Evolutionary conservation across 2,113 vertebrate genomes (phyloP).

Genomic region (Mustela nigripes): DNA sequence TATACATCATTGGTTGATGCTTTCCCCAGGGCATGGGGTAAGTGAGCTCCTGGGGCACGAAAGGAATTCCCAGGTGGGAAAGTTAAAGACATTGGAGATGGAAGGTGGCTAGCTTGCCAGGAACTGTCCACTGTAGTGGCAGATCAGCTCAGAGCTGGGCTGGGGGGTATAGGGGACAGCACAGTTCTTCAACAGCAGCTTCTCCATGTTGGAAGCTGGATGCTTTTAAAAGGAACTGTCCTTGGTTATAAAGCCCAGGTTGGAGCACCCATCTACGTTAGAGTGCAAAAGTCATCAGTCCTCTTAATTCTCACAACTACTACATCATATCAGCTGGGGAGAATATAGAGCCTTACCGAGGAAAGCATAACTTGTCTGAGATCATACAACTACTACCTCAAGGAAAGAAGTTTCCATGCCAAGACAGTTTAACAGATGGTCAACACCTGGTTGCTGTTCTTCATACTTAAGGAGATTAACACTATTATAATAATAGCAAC

Average conservation of each 20-base stretch:
- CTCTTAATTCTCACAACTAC: neutral
- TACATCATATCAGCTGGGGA: neutral
- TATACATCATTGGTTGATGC: neutral
- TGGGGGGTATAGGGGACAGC: too few relatives aligned
- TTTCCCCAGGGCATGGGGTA: neutral
- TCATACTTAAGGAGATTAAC: neutral
- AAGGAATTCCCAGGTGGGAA: neutral
- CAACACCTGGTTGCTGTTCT: neutral
- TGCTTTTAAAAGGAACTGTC: neutral
- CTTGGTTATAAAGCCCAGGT: neutral
- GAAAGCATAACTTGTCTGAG: neutral
- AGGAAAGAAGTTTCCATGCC: neutral
- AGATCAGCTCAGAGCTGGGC: neutral
- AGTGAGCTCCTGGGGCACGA: neutral
- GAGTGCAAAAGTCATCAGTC: neutral
- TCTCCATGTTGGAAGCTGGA: neutral
- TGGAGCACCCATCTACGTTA: neutral
- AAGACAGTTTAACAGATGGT: neutral
- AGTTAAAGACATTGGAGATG: neutral
- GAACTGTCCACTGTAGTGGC: neutral
- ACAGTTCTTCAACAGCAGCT: neutral
- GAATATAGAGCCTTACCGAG: neutral
- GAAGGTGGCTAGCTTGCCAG: neutral
- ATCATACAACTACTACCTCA: neutral
- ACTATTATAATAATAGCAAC: neutral